Evolutionary conservation across 2,113 vertebrate species (phyloP).

Genomic region (Centrocercus urophasianus): DNA sequence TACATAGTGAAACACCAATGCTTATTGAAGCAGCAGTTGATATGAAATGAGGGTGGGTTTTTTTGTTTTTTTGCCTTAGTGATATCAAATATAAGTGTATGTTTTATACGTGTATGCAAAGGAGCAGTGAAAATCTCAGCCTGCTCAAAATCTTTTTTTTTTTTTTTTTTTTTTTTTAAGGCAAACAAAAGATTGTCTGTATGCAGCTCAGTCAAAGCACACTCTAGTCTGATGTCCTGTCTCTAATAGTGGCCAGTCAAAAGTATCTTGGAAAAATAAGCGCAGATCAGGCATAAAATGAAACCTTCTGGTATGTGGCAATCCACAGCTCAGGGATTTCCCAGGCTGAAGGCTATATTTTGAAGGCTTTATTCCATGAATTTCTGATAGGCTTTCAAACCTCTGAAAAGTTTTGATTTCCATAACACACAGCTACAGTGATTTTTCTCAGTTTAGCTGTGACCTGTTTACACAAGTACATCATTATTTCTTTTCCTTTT

Average conservation of each 20-base stretch:
- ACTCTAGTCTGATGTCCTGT: neutral
- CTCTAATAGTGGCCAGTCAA: neutral
- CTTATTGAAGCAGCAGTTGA: neutral
- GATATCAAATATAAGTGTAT: neutral
- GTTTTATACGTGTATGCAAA: neutral
- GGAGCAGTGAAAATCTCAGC: neutral
- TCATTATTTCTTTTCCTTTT: neutral
- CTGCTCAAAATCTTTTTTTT: neutral
- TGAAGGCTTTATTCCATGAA: conserved; percentile 17
- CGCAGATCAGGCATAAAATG: conserved; percentile 51
- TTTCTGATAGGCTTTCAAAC: conserved; percentile 40
- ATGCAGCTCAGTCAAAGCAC: neutral
- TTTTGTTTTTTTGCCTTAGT: neutral
- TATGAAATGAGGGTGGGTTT: neutral
- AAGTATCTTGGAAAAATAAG: conserved; percentile 7
- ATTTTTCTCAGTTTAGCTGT: neutral
- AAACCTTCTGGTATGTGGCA: conserved; percentile 46
- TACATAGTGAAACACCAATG: neutral
- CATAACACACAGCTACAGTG: neutral
- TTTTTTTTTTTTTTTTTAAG: neutral
- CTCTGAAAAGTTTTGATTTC: neutral
- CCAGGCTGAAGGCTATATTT: conserved; percentile 17
- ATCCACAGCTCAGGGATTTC: conserved; percentile 56
- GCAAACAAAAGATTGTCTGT: neutral
- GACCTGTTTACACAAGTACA: neutral